Conservation (phyloP, 2,113 vertebrate genomes). For the Coreoperca whiteheadi region DNA sequence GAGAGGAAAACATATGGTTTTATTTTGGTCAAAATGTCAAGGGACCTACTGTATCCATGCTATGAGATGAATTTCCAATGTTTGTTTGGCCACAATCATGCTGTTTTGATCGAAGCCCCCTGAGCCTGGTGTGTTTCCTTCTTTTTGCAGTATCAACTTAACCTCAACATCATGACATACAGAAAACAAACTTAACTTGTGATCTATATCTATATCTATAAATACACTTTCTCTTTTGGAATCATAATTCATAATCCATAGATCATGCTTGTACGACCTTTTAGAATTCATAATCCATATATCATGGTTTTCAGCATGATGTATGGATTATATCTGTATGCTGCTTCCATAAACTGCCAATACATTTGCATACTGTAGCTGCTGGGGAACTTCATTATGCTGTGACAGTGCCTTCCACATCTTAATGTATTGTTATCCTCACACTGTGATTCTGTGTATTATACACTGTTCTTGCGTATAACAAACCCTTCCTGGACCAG, state of each 20-base stretch:
- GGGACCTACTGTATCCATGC: background rate
- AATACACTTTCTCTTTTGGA: background rate
- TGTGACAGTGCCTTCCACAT: conserved; percentile 6
- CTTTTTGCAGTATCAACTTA: background rate
- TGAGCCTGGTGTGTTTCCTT: background rate
- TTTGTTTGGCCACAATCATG: background rate
- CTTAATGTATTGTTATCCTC: background rate
- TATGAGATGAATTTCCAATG: background rate
- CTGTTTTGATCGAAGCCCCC: background rate
- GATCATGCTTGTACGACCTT: background rate
- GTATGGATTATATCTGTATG: conserved; percentile 4
- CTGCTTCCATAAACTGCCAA: background rate
- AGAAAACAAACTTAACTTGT: background rate
- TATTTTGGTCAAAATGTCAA: background rate
- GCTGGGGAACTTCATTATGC: conserved; percentile 23
- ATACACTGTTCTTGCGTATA: background rate
- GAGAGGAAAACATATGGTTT: background rate
- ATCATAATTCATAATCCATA: conserved; percentile 36
- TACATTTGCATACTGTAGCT: conserved; percentile 36
- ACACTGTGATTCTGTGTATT: background rate
- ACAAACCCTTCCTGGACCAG: conserved; percentile 3
- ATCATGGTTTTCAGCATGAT: conserved; percentile 21
- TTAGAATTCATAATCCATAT: conserved; percentile 27
- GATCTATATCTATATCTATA: background rate
- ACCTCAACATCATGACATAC: background rate